These are phyloP conservation scores for Aphrophora alni DNA, from an alignment of 2,888 invertebrate genomes.

Conservation along the genomic window DNA sequence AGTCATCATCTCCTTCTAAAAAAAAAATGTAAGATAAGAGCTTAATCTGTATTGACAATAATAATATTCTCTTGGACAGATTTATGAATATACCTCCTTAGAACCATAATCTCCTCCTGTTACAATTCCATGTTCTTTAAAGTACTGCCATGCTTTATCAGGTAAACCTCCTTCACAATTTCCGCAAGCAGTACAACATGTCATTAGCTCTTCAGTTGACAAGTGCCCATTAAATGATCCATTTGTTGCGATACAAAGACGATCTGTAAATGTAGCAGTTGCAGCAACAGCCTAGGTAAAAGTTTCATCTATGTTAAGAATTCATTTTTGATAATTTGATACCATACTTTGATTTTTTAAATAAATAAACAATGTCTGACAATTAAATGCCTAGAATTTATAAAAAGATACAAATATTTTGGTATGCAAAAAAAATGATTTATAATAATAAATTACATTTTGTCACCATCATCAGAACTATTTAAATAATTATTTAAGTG, in stretches of 20 bases:
- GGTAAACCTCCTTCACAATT: constrained; percentile 83
- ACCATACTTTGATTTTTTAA: too few relatives aligned
- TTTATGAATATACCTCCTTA: constrained; percentile 58
- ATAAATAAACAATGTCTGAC: too few relatives aligned
- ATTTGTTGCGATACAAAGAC: constrained; percentile 81
- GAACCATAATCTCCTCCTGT: constrained; percentile 84
- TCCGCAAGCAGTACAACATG: constrained; percentile 80
- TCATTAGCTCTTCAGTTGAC: constrained; percentile 82
- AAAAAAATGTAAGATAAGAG: too few relatives aligned
- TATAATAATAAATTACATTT: too few relatives aligned
- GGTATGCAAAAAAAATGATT: too few relatives aligned
- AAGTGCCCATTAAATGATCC: constrained; percentile 73
- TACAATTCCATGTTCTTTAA: constrained; percentile 82
- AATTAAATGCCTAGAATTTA: too few relatives aligned
- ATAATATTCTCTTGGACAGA: neutral
- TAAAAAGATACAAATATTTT: too few relatives aligned
- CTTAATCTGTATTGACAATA: too few relatives aligned
- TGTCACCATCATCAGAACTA: too few relatives aligned
- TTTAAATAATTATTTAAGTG: too few relatives aligned
- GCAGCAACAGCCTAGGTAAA: constrained; percentile 77
- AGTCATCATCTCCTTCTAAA: too few relatives aligned
- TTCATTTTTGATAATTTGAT: too few relatives aligned
- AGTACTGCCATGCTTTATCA: constrained; percentile 81
- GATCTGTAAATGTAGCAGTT: constrained; percentile 88
- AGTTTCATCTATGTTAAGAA: neutral